These are phyloP conservation scores for Daphoenositta chrysoptera DNA, from an alignment of 2,113 vertebrate genomes.

Conservation along the genomic window DNA sequence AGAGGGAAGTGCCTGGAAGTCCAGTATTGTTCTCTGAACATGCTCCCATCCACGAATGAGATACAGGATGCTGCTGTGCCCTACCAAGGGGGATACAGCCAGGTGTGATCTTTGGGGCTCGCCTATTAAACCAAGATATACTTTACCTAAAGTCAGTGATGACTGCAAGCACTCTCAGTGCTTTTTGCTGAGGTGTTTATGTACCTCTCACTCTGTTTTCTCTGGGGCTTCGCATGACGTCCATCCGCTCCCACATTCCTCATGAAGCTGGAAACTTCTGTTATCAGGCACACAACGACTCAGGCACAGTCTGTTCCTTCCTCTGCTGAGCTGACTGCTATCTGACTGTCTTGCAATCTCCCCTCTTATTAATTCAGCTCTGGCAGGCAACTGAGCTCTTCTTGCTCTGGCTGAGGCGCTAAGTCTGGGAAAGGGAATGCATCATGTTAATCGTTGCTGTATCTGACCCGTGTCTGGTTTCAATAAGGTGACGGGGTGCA, in stretches of 20 bases:
- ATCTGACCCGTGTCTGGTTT: not conserved
- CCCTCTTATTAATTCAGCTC: not conserved
- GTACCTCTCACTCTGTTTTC: not conserved
- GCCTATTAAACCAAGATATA: not conserved
- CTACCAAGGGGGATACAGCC: not conserved
- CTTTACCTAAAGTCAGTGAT: not conserved
- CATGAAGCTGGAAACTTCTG: not conserved
- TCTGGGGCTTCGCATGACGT: not conserved
- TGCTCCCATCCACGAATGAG: not conserved
- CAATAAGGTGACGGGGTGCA: not conserved
- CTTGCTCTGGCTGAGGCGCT: not conserved
- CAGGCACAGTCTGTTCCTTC: not conserved
- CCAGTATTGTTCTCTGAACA: rapidly evolving
- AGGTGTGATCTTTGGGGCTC: rapidly evolving
- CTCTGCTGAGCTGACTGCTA: not conserved
- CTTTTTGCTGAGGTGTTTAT: not conserved
- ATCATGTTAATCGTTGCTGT: rapidly evolving
- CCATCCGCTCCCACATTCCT: not conserved
- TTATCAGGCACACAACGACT: not conserved
- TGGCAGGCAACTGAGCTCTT: not conserved
- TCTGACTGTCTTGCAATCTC: not conserved
- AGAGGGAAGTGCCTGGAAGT: not conserved
- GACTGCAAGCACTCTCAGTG: not conserved
- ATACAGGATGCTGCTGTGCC: not conserved
- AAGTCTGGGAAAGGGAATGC: not conserved